Evolutionary conservation across 2,797 vertebrate genomes (phyloP).

Genomic region (Cossypha niveicapilla): DNA sequence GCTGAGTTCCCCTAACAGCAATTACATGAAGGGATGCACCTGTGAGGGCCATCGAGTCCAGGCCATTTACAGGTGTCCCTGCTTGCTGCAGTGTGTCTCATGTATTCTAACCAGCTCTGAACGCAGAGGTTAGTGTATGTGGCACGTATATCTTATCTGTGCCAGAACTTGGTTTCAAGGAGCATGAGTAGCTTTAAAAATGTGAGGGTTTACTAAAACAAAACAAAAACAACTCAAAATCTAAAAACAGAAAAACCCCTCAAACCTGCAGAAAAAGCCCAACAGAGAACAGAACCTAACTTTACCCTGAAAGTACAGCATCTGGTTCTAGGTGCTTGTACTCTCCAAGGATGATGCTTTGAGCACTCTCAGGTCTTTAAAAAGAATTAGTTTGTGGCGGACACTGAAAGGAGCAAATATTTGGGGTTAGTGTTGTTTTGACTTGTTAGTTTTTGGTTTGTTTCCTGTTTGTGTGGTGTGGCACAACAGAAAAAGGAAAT

Average conservation of each 20-base stretch:
- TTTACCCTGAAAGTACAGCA: not conserved
- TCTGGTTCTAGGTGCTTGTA: not conserved
- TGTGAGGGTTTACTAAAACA: fast-evolving
- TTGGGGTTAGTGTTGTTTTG: fast-evolving
- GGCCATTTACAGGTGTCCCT: not conserved
- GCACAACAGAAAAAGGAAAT: not conserved
- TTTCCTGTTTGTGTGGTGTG: not conserved
- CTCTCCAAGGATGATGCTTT: not conserved
- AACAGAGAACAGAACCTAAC: not conserved
- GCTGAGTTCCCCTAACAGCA: not conserved
- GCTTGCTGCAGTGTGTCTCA: fast-evolving
- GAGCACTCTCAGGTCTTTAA: fast-evolving
- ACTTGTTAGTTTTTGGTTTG: not conserved
- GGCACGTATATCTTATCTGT: fast-evolving
- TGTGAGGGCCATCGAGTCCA: not conserved
- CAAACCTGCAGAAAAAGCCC: fast-evolving
- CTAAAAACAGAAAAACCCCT: fast-evolving
- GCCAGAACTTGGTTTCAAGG: not conserved
- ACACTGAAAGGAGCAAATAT: not conserved
- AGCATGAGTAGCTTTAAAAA: not conserved
- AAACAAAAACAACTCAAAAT: not conserved
- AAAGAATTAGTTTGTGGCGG: not conserved
- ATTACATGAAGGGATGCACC: not conserved
- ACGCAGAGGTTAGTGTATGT: too few relatives aligned
- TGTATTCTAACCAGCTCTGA: too few relatives aligned